Conservation (phyloP, 2,888 invertebrate genomes). For the Geophilus truncorum region DNA sequence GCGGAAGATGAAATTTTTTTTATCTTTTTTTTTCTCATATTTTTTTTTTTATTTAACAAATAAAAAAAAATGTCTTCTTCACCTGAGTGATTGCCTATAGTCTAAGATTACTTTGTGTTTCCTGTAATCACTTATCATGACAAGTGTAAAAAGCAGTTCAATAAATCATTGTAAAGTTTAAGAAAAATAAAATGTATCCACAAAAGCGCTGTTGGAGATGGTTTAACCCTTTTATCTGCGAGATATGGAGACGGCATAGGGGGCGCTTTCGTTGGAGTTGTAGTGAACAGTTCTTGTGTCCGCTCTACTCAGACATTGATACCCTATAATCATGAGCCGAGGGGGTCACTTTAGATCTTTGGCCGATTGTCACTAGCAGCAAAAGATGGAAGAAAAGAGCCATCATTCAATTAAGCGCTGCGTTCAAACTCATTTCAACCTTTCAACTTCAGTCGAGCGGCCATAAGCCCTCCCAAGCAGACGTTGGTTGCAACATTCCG, state of each 20-base stretch:
- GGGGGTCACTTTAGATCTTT: neutral
- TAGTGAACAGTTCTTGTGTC: too few species aligned
- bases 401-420: neutral
- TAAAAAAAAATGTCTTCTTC: too few species aligned
- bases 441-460: neutral
- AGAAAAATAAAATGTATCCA: neutral
- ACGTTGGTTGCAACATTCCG: neutral
- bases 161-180: neutral
- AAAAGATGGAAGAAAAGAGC: neutral
- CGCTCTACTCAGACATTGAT: neutral
- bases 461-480: neutral
- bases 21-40: neutral
- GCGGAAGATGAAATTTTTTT: neutral
- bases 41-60: too few species aligned
- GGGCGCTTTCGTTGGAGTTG: too few species aligned
- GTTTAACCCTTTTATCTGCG: neutral
- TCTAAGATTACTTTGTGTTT: neutral
- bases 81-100: neutral
- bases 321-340: neutral
- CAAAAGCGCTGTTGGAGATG: neutral
- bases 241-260: neutral
- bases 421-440: neutral
- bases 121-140: neutral
- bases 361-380: neutral
- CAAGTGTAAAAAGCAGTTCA: neutral